Conservation (phyloP, 2,888 invertebrate genomes). For the Calameuta filiformis region DNA sequence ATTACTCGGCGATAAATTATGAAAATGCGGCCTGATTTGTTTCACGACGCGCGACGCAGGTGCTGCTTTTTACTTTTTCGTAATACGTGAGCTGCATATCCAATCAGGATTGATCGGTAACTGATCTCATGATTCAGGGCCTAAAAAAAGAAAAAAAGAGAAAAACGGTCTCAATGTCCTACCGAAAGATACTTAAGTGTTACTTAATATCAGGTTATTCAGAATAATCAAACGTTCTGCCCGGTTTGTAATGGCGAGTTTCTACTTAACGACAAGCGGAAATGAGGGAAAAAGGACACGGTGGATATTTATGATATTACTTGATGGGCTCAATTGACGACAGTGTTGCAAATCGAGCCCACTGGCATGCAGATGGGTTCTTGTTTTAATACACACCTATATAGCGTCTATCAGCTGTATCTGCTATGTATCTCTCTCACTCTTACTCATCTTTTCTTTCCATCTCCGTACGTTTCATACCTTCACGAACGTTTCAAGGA, state of each 20-base stretch:
- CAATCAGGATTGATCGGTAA: slow-evolving; percentile 13
- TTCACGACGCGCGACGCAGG: slow-evolving; percentile 14
- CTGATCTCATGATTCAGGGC: not conserved
- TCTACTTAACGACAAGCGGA: not conserved
- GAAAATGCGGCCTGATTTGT: slow-evolving; percentile 24
- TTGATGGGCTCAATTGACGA: not conserved
- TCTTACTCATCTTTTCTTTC: not conserved
- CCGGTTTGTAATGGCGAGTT: not conserved
- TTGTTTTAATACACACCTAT: not conserved
- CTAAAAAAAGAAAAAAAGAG: not conserved
- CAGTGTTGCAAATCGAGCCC: not conserved
- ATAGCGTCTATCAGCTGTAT: too few relatives aligned
- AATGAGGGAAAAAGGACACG: not conserved
- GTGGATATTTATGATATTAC: not conserved
- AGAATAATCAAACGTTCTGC: slow-evolving; percentile 25
- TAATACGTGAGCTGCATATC: not conserved
- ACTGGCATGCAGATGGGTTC: not conserved
- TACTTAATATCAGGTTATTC: slow-evolving; percentile 30
- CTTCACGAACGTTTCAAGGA: not conserved
- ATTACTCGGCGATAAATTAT: slow-evolving; percentile 21
- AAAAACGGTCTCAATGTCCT: not conserved
- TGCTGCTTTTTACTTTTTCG: slow-evolving; percentile 12
- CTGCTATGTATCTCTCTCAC: not conserved
- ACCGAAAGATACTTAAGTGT: slow-evolving; percentile 14
- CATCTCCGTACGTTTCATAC: not conserved